Evolutionary conservation across 2,113 vertebrate genomes (phyloP).

Genomic region (Laticauda colubrina): DNA sequence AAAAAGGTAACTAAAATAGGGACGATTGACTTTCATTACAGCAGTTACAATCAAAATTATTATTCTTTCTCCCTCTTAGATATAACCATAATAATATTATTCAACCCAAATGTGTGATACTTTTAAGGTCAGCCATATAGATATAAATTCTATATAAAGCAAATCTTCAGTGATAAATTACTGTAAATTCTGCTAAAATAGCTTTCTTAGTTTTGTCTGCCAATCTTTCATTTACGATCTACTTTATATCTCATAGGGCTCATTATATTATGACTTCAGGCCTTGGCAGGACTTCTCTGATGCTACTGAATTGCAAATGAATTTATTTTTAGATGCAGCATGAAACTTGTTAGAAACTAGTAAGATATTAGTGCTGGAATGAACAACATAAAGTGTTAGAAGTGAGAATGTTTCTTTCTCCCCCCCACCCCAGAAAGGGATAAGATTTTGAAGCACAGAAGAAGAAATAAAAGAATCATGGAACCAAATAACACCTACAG

Average conservation of each 20-base stretch:
- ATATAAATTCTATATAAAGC: background rate
- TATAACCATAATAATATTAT: background rate
- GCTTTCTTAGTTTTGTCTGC: background rate
- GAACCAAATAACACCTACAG: background rate
- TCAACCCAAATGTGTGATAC: background rate
- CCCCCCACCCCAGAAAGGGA: background rate
- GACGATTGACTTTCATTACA: background rate
- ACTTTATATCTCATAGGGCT: background rate
- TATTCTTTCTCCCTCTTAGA: background rate
- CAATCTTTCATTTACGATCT: background rate
- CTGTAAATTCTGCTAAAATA: background rate
- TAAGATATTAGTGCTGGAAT: background rate
- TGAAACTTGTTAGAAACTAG: background rate
- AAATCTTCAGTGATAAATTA: background rate
- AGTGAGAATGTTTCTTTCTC: background rate
- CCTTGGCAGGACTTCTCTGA: background rate
- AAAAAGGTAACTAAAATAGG: background rate
- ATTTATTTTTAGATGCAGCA: background rate
- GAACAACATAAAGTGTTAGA: background rate
- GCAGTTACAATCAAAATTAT: background rate
- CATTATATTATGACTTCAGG: background rate
- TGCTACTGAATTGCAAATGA: background rate
- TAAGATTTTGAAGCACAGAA: background rate
- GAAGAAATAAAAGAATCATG: background rate
- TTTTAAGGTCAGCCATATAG: background rate